Base-by-base conservation (phyloP, 2,797 vertebrate species). In the Phylloscopus collybita region DNA sequence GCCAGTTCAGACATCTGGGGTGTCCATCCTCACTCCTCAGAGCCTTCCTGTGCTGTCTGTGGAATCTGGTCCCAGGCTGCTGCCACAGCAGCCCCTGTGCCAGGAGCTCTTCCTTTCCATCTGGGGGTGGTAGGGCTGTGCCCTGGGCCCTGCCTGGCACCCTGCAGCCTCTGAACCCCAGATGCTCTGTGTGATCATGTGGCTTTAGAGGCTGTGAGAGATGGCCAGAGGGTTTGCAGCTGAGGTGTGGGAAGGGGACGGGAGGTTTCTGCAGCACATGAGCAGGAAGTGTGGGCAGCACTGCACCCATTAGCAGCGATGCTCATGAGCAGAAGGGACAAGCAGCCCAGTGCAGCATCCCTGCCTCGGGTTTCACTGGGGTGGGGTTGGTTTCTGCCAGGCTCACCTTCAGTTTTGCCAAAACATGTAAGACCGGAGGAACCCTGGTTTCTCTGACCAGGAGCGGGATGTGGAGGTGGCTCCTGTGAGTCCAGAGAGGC, bases 271-370 rank as follows among this genome's bases (percentile, higher is more conserved):
- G 62, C 44, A 92, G 73, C 47, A 70, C 19, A 65, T 30, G 40
- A 60, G 38, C 36, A 92, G 53, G 34, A 80, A 67, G 42, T 13
- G 44, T 81, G 54, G 54, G 62, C 54, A 90, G 4, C 32, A 2
- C 73, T 49, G 45, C 40, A 16, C 53, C 76, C 7, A 0, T 50
- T 47, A 79, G 62, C 71, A 11, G 12, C 0, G 0, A 2, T 0
- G 3, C 38, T 88, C 17, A 3, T 10, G 44, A 19, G 75, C 75
- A 87, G 75, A n/a, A 86, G 83, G 70, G 22, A 25, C 57, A 6
- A n/a, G 36, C 53, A 82, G 49, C 36, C 40, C 3, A 0, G 22
- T 36, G 78, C 81, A 83, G 44, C 45, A 44, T 64, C 57, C 25
- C 66, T 70, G 42, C 56, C 65, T 3, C 1, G 5, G 19, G 53